Evolutionary conservation across 2,113 vertebrate species (phyloP), one percentile per base, ranked within the genome.

Genomic region (Empidonax traillii): DNA sequence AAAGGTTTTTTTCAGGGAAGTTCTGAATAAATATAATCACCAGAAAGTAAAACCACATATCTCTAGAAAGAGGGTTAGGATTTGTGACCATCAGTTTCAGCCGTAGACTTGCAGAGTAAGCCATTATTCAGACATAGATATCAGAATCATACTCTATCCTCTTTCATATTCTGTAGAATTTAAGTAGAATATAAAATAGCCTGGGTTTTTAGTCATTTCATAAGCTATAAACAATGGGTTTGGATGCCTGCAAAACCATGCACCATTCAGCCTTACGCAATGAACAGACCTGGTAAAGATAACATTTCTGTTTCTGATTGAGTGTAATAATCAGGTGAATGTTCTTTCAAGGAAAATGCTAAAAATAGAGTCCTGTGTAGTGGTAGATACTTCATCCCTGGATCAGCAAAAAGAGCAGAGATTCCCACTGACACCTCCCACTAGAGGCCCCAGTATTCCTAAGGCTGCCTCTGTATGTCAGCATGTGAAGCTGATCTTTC

Each of bases 401-500:
- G 79, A 94, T 89, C 92, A 93, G 81, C 91, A 95, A 86, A 95
- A 90, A 86, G 75, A 96, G 91, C 83, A 91, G 93, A 77, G 88
- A 88, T 95, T 95, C 94, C 90, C 74, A 90, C 12, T 93, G 93
- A 95, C 35, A 2, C 87, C 81, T 96, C 95, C 83, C 94, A 94
- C 51, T 7, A 24, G 95, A 95, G 95, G 93, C 95, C 94, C 91
- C 90, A 80, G 1, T 96, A 78, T 95, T 97, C 93, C 74, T 90
- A 85, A 83, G 90, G 82, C 87, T 30, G 67, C 96, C 97, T 94
- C 95, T 96, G 94, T 97, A 44, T 96, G 97, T 97, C 97, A 97
- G 94, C 94, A 97, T 97, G 96, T 97, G 94, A 93, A 95, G 93
- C 4, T 97, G 97, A 97, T 96, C 96, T 97, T 97, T 97, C 94